These are phyloP conservation scores for Scaptomyza hsui DNA, from an alignment of 1,140 invertebrate species.

Conservation along the genomic window DNA sequence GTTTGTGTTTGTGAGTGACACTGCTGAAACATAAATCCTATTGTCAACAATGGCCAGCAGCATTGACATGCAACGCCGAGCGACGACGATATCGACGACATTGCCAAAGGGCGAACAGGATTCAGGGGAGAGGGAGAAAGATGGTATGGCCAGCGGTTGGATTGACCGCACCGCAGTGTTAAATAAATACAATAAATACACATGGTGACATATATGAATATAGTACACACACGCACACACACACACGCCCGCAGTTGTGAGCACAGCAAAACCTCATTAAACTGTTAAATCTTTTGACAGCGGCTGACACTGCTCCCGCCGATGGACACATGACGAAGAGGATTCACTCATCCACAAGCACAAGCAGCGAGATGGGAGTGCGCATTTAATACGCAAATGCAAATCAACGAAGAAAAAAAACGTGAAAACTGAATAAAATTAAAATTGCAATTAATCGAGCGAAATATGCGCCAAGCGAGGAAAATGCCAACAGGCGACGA, in stretches of 20 bases:
- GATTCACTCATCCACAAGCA: slow-evolving; percentile 8
- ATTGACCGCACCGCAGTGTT: slow-evolving; percentile 53
- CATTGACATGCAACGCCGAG: slow-evolving; percentile 72
- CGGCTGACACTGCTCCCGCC: slow-evolving; percentile 29
- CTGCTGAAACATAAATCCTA: slow-evolving; percentile 80
- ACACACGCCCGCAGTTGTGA: slow-evolving; percentile 49
- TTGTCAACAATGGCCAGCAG: slow-evolving; percentile 79
- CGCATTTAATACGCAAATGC: slow-evolving; percentile 32
- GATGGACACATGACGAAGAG: slow-evolving; percentile 33
- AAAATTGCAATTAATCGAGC: slow-evolving; percentile 61
- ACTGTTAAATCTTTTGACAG: slow-evolving; percentile 80
- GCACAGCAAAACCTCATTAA: slow-evolving; percentile 76
- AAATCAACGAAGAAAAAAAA: slow-evolving; percentile 12
- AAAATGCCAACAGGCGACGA: slow-evolving; percentile 27
- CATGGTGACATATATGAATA: slow-evolving; percentile 54
- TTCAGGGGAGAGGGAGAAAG: neutral
- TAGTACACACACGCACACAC: slow-evolving; percentile 8
- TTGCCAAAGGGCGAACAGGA: slow-evolving; percentile 21
- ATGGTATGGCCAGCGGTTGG: slow-evolving; percentile 27
- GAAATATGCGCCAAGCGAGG: slow-evolving; percentile 45
- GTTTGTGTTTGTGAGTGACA: slow-evolving; percentile 39
- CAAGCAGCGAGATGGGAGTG: neutral
- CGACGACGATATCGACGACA: slow-evolving; percentile 34
- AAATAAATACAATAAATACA: slow-evolving; percentile 79
- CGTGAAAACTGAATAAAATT: slow-evolving; percentile 42